Conservation (phyloP, 2,113 vertebrate species). For the Haplochromis burtoni region DNA sequence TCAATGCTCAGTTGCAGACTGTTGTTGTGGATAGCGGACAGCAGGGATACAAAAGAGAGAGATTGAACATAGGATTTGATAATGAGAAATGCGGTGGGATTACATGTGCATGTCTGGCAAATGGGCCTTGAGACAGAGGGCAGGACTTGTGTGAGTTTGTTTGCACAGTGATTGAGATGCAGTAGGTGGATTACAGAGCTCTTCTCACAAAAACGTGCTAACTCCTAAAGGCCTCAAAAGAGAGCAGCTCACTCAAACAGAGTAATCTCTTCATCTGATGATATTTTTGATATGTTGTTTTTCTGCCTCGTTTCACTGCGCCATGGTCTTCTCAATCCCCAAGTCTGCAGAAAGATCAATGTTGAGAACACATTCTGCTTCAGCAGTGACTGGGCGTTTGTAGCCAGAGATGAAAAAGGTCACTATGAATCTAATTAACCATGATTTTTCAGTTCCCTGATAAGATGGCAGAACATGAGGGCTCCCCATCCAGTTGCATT, state of each 20-base stretch:
- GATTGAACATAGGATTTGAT: not conserved
- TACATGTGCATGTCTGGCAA: slow-evolving; percentile 38
- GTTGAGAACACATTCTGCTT: slow-evolving; percentile 57
- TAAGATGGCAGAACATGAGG: slow-evolving; percentile 39
- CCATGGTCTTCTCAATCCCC: slow-evolving; percentile 47
- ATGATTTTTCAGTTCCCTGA: slow-evolving; percentile 59
- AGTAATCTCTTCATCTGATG: slow-evolving; percentile 64
- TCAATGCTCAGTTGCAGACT: not conserved
- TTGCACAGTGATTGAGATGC: slow-evolving; percentile 42
- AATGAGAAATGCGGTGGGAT: slow-evolving; percentile 23
- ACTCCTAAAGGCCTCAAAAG: slow-evolving; percentile 35
- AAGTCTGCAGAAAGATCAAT: slow-evolving; percentile 64
- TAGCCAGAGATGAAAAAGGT: slow-evolving; percentile 63
- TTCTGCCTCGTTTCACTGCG: slow-evolving; percentile 52
- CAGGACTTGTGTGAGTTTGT: slow-evolving; percentile 28
- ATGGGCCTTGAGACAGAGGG: slow-evolving; percentile 8
- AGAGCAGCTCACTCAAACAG: slow-evolving; percentile 38
- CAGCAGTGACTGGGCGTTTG: slow-evolving; percentile 37
- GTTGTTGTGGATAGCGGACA: not conserved
- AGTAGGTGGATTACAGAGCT: slow-evolving; percentile 44
- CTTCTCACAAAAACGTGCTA: slow-evolving; percentile 15
- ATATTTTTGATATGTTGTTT: slow-evolving; percentile 61
- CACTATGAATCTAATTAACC: slow-evolving; percentile 69
- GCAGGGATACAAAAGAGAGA: not conserved
- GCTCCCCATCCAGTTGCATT: slow-evolving; percentile 30